Evolutionary conservation across 2,113 vertebrate species (phyloP).

Genomic region (Calyptomena viridis): DNA sequence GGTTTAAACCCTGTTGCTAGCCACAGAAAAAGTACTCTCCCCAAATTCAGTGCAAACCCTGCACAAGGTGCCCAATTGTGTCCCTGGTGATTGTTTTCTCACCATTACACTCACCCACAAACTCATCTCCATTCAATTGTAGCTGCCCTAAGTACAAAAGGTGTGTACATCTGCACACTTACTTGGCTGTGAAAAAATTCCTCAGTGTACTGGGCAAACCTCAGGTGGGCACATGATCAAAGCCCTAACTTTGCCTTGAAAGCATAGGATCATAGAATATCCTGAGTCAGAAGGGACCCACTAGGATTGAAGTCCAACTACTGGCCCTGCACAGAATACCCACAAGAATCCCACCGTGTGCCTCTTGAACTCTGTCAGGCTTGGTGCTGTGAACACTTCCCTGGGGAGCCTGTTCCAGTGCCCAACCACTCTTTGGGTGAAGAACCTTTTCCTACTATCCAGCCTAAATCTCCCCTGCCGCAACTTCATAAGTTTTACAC

Average conservation of each 20-base stretch:
- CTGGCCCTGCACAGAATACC: not conserved
- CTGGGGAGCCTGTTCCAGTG: not conserved
- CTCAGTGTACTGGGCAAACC: not conserved
- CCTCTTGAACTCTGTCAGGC: not conserved
- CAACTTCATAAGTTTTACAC: fast-evolving
- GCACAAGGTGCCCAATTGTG: not conserved
- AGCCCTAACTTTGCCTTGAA: not conserved
- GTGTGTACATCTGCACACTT: not conserved
- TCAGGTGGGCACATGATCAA: not conserved
- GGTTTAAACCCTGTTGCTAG: not conserved
- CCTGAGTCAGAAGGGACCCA: not conserved
- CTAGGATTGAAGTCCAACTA: not conserved
- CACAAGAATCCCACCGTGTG: not conserved
- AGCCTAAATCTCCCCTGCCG: not conserved
- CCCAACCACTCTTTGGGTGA: not conserved
- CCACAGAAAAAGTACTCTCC: not conserved
- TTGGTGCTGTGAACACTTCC: not conserved
- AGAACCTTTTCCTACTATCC: not conserved
- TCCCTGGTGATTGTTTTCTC: not conserved
- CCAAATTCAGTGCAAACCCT: not conserved
- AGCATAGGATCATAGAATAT: not conserved
- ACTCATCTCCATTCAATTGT: fast-evolving
- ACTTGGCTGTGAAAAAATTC: not conserved
- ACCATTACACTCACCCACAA: not conserved
- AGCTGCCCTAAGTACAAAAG: not conserved